Evolutionary conservation across 2,113 vertebrate species (phyloP).

Genomic region (Tetrao urogallus): DNA sequence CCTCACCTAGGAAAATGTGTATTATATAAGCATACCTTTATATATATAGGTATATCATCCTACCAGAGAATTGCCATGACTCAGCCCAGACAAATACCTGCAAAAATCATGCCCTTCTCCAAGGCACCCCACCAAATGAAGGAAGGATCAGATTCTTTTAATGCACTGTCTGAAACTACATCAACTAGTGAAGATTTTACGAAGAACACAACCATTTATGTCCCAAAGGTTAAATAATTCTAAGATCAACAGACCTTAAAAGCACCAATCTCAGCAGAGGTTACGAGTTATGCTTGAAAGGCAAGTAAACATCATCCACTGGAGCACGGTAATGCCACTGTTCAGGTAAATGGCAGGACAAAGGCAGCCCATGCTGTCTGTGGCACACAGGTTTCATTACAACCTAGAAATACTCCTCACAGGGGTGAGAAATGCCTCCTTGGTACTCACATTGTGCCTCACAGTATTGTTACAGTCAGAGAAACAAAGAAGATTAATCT

Average conservation of each 20-base stretch:
- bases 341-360: neutral
- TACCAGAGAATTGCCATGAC: neutral
- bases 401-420: neutral
- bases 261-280: neutral
- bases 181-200: neutral
- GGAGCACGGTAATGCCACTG: accelerated
- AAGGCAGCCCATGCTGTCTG: neutral
- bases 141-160: neutral
- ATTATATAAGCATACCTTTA: too few species aligned
- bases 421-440: neutral
- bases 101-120: neutral
- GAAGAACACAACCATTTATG: neutral
- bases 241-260: neutral
- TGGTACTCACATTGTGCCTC: neutral
- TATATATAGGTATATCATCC: neutral
- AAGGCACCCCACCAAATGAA: neutral
- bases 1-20: accelerated
- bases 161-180: neutral
- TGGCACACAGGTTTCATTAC: neutral
- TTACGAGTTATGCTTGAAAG: neutral
- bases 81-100: neutral
- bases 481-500: neutral
- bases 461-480: neutral
- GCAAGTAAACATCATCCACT: neutral
- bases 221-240: neutral